These are phyloP conservation scores for Agrochola macilenta DNA, from an alignment of 2,888 invertebrate species.

Conservation along the genomic window DNA sequence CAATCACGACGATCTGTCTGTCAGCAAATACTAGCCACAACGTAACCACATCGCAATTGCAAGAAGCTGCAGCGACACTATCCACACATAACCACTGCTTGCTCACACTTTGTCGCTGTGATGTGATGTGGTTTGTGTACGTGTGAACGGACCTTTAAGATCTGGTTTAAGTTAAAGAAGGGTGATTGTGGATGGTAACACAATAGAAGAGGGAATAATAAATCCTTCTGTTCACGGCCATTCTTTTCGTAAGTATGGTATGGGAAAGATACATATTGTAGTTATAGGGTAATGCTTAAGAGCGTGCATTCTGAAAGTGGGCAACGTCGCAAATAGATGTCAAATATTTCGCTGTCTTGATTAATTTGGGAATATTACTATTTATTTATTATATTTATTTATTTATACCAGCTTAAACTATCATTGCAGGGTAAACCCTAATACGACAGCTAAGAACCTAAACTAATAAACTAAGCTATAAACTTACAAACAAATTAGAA, in stretches of 20 bases:
- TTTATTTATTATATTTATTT: no score
- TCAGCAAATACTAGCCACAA: background rate
- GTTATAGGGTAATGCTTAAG: background rate
- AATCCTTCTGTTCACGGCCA: conserved; percentile 3
- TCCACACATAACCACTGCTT: background rate
- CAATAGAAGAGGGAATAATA: conserved; percentile 23
- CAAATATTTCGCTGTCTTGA: no score
- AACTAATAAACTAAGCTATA: no score
- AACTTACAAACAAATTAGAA: no score
- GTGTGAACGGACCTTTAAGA: conserved; percentile 36
- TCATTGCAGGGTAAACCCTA: no score
- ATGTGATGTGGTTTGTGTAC: background rate
- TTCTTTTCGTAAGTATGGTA: conserved; percentile 23
- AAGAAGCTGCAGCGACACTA: background rate
- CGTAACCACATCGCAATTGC: background rate
- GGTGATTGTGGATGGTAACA: conserved; percentile 30
- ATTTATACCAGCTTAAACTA: no score
- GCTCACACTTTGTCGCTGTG: background rate
- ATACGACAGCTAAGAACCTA: no score
- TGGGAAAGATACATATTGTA: conserved; percentile 24
- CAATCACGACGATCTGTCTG: background rate
- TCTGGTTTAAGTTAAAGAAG: conserved; percentile 70
- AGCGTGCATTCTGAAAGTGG: no score
- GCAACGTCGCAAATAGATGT: no score
- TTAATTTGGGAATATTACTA: no score